These are phyloP conservation scores for Dorcus parallelipipedus DNA, from an alignment of 2,888 invertebrate species.

Conservation along the genomic window DNA sequence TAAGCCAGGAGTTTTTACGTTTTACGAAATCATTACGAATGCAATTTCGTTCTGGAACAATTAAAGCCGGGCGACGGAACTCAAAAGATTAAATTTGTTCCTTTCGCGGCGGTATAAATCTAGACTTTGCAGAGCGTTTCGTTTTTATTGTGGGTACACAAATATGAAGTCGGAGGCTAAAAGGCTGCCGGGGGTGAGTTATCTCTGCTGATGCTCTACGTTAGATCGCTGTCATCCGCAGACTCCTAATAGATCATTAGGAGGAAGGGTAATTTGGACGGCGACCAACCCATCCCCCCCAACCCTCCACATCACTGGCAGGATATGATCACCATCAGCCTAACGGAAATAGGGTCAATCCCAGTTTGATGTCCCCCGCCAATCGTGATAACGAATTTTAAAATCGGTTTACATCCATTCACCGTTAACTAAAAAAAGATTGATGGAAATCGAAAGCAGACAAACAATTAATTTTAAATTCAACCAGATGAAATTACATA, in stretches of 20 bases:
- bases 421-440: background rate
- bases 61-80: constrained; percentile 1
- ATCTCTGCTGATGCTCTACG: constrained; percentile 8
- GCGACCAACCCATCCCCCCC: constrained; percentile 17
- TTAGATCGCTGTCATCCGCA: constrained; percentile 28
- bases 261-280: constrained; percentile 26
- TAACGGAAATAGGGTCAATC: constrained; percentile 34
- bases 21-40: too few relatives aligned
- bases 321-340: constrained; percentile 33
- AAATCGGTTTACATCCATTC: constrained; percentile 20
- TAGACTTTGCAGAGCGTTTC: too few relatives aligned
- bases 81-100: background rate
- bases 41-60: background rate
- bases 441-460: constrained; percentile 6
- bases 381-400: constrained; percentile 22
- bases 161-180: background rate
- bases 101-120: too few relatives aligned
- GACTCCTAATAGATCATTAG: constrained; percentile 29
- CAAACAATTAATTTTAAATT: background rate
- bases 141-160: background rate
- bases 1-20: too few relatives aligned
- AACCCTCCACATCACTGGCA: constrained; percentile 22
- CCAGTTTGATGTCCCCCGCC: constrained; percentile 20
- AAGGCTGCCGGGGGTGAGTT: background rate
- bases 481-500: too few relatives aligned